A percentile compares a stretch with the other conserved stretches of the same genome.
Conservation (phyloP, 2,888 invertebrate genomes). For the Dicyrtoma fusca region DNA sequence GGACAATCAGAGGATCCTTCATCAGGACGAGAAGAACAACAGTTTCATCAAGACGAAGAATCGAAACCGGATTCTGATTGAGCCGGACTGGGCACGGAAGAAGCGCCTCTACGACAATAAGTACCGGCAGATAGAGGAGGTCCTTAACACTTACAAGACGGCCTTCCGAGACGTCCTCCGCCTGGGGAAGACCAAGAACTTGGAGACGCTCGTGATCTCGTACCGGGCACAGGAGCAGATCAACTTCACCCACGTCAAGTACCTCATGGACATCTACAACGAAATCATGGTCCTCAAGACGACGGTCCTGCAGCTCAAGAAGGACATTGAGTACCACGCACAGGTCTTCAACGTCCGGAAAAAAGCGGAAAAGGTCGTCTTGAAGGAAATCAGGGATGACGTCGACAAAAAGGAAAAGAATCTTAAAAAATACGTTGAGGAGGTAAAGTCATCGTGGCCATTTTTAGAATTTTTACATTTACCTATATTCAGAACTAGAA, state of each 20-base stretch:
- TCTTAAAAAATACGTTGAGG: not conserved
- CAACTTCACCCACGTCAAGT: conserved; percentile 34
- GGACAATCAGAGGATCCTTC: conserved; percentile 27
- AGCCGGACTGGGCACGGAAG: conserved; percentile 23
- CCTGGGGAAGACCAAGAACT: conserved; percentile 17
- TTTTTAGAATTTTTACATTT: no score
- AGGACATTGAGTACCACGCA: conserved; percentile 25
- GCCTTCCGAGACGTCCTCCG: conserved; percentile 21
- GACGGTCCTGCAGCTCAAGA: conserved; percentile 18
- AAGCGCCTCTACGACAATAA: conserved; percentile 4
- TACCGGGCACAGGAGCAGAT: conserved; percentile 33
- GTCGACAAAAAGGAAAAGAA: conserved; percentile 14
- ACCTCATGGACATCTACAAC: conserved; percentile 34
- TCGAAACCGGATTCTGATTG: conserved; percentile 9
- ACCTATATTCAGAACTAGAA: no score
- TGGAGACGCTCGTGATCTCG: conserved; percentile 21
- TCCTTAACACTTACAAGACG: conserved; percentile 6
- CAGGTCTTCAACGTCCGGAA: conserved; percentile 23
- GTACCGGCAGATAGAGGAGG: conserved; percentile 2
- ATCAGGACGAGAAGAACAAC: conserved; percentile 24
- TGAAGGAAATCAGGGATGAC: conserved; percentile 5
- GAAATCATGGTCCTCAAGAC: conserved; percentile 32
- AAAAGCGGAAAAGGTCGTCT: conserved; percentile 13
- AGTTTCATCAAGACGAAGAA: conserved; percentile 31
- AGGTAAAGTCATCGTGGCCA: not conserved